Conservation (phyloP, 2,797 vertebrate species). For the Diceros bicornis region DNA sequence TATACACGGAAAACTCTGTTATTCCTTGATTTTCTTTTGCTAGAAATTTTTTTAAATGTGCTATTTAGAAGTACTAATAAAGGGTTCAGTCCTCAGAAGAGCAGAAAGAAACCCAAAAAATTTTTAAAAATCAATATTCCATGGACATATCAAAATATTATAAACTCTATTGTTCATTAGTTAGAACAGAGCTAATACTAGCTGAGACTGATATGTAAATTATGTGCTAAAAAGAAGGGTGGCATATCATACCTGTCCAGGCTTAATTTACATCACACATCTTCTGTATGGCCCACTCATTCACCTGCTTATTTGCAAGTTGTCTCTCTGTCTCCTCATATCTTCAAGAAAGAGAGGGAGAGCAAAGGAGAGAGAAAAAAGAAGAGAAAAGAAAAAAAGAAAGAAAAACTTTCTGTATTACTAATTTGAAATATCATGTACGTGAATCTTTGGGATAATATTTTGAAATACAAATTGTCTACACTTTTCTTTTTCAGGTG, state of each 20-base stretch:
- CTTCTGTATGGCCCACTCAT: conserved; percentile 36
- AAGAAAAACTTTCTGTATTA: background rate
- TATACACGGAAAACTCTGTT: background rate
- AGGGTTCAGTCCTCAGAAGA: background rate
- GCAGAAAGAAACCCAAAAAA: background rate
- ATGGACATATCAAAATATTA: conserved; percentile 9
- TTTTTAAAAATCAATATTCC: conserved; percentile 46
- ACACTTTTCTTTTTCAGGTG: background rate
- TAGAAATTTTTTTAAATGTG: conserved; percentile 39
- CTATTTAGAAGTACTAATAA: conserved; percentile 33
- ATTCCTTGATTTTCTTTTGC: conserved; percentile 35
- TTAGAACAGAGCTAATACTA: conserved; percentile 51
- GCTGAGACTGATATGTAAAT: conserved; percentile 65
- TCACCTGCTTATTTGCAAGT: conserved; percentile 51
- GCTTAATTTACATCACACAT: conserved; percentile 55
- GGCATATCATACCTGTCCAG: conserved; percentile 51
- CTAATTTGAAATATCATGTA: conserved; percentile 22
- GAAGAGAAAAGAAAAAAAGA: background rate
- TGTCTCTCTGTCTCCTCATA: conserved; percentile 25
- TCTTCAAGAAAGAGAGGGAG: background rate
- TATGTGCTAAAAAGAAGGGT: conserved; percentile 64
- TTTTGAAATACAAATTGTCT: conserved; percentile 38
- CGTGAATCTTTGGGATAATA: conserved; percentile 21
- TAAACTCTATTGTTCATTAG: conserved; percentile 53
- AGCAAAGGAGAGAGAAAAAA: background rate